A percentile compares a stretch with the other conserved stretches of the same genome.
Evolutionary conservation across 2,113 vertebrate species (phyloP).

Genomic region (Sciurus niger): DNA sequence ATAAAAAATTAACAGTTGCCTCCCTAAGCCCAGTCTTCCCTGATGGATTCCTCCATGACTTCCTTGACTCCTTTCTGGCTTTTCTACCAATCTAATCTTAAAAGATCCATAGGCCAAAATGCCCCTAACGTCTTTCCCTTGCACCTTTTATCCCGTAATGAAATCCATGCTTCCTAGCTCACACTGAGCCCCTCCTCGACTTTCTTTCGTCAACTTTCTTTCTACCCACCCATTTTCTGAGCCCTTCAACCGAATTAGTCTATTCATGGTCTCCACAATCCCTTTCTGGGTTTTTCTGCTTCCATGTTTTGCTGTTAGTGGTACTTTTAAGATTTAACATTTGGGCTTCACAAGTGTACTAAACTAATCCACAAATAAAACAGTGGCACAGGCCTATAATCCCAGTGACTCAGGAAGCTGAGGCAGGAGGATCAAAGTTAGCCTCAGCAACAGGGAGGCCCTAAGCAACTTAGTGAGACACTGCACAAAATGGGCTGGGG

Average conservation of each 20-base stretch:
- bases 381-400: no score
- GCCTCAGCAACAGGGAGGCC: no score
- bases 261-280: background rate
- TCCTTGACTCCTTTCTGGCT: conserved; percentile 21
- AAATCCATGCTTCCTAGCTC: conserved; percentile 2
- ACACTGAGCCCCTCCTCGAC: background rate
- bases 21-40: background rate
- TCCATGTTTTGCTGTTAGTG: background rate
- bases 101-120: conserved; percentile 37
- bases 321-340: conserved; percentile 11
- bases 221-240: background rate
- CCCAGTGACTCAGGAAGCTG: no score
- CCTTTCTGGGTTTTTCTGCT: background rate
- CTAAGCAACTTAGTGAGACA: no score
- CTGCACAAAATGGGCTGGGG: no score
- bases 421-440: no score
- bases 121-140: background rate
- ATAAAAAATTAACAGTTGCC: conserved; percentile 24
- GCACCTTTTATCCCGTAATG: conserved; percentile 23
- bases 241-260: background rate
- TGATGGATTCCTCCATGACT: background rate
- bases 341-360: background rate
- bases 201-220: background rate
- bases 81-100: conserved; percentile 61
- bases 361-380: background rate